These are phyloP conservation scores for Heteropelma amictum DNA, from an alignment of 2,888 invertebrate genomes.

Conservation along the genomic window DNA sequence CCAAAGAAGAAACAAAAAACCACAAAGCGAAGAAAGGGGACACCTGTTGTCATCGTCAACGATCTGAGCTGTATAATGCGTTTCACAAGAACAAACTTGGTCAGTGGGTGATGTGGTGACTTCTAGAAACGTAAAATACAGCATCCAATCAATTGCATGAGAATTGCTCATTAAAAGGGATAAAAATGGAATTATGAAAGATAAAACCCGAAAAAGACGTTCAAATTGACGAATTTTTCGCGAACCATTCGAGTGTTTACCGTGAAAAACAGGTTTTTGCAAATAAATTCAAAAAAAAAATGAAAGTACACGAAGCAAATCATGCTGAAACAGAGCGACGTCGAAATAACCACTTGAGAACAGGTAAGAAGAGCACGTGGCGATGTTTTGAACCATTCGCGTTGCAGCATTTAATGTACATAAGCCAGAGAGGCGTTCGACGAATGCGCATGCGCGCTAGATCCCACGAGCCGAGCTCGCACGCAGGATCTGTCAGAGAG, in stretches of 20 bases:
- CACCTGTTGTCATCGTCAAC: constrained; percentile 38
- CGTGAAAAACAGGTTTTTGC: too few relatives aligned
- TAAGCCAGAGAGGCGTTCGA: constrained; percentile 12
- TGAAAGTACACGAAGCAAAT: neutral
- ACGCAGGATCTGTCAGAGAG: constrained; percentile 49
- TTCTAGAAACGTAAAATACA: too few relatives aligned
- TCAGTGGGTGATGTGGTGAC: neutral
- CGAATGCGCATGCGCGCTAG: constrained; percentile 59
- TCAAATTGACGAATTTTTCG: too few relatives aligned
- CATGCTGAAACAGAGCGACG: too few relatives aligned
- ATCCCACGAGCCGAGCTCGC: constrained; percentile 23
- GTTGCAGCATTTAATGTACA: constrained; percentile 23
- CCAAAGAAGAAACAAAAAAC: constrained; percentile 14
- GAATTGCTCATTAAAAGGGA: too few relatives aligned
- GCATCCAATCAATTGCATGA: too few relatives aligned
- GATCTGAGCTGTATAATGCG: constrained; percentile 4
- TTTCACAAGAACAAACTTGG: neutral
- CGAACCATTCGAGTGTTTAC: too few relatives aligned
- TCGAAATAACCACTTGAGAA: too few relatives aligned
- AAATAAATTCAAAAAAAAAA: too few relatives aligned
- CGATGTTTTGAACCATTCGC: constrained; percentile 63
- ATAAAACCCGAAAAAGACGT: too few relatives aligned
- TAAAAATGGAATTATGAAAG: too few relatives aligned
- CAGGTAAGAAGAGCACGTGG: constrained; percentile 64
- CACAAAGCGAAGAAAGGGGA: constrained; percentile 41